Base-by-base conservation (phyloP, 1,140 invertebrate species). In the Atta texana region DNA sequence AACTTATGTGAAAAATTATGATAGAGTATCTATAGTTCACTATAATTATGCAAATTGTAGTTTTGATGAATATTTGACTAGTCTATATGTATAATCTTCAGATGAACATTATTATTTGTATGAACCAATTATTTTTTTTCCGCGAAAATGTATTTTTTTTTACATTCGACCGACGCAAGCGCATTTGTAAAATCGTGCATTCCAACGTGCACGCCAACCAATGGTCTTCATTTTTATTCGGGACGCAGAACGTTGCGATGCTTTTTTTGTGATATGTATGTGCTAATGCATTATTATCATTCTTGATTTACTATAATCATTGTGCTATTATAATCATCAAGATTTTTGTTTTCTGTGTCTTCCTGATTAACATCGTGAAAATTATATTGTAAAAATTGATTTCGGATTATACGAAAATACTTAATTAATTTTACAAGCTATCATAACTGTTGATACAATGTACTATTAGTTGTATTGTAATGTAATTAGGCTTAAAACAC, bases 161-260 rank as follows among this genome's bases (percentile, higher is more conserved):
- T 28, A 28, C 21, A 21, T 44, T 82, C 66, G 53, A 82, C 49
- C 21, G 66, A 59, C 78, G 78, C 78, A 82, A 8, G 78, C 78
- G 78, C 78, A 72, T 24, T 71, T 59, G 53, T 18, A 59, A 72
- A 28, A 21, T 72, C 18, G 53, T 21, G 34, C 34, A 34, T 34
- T 34, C n/a, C n/a, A n/a, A n/a, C n/a, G n/a, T n/a, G n/a, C 31
- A 8, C 1, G 18, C 2, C n/a, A 72, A 59, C n/a, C 53, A 10
- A 53, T 2, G 12, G 21, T 21, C 21, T 28, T 82, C 78, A 82
- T 82, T 82, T 28, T 21, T 59, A n/a, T 59, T 82, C 53, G 12
- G n/a, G 8, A 72, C 34, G 34, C 12, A 34, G 28, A 0, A 49
- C 24, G 53, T 49, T 31, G 3, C 68, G 24, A 12, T 72, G 16